Conservation (phyloP, 2,113 vertebrate genomes). For the Neolamprologus modestus region DNA sequence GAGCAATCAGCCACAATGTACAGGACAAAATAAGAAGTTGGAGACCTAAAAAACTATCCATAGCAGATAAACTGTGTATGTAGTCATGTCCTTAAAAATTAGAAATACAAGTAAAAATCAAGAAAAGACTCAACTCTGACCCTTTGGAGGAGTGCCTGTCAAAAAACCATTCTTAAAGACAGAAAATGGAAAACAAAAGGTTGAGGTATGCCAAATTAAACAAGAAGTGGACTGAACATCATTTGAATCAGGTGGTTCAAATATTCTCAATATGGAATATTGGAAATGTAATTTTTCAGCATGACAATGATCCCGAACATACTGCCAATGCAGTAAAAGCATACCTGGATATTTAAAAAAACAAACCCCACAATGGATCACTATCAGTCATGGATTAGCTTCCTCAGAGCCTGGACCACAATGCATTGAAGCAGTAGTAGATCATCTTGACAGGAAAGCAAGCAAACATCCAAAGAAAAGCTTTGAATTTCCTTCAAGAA, state of each 20-base stretch:
- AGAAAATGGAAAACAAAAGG: neutral
- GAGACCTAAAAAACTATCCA: neutral
- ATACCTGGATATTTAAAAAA: neutral
- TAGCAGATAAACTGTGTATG: neutral
- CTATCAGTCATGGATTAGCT: neutral
- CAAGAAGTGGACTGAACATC: neutral
- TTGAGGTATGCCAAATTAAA: neutral
- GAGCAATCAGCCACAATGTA: neutral
- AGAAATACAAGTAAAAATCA: neutral
- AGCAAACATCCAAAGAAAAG: neutral
- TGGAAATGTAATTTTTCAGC: neutral
- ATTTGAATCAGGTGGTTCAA: neutral
- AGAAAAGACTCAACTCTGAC: neutral
- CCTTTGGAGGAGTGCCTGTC: neutral
- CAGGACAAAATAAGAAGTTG: neutral
- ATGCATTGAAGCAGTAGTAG: neutral
- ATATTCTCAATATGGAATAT: neutral
- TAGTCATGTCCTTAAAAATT: neutral
- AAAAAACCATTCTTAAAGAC: neutral
- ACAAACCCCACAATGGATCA: rapidly evolving
- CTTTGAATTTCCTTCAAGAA: neutral
- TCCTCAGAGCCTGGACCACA: neutral
- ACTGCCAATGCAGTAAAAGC: neutral
- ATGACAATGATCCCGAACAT: neutral
- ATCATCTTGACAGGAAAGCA: neutral